A percentile compares a stretch with the other conserved stretches of the same genome.
phyloP scores from a whole-genome alignment of 2,113 vertebrate species.

The Thunnus thynnus region DNA sequence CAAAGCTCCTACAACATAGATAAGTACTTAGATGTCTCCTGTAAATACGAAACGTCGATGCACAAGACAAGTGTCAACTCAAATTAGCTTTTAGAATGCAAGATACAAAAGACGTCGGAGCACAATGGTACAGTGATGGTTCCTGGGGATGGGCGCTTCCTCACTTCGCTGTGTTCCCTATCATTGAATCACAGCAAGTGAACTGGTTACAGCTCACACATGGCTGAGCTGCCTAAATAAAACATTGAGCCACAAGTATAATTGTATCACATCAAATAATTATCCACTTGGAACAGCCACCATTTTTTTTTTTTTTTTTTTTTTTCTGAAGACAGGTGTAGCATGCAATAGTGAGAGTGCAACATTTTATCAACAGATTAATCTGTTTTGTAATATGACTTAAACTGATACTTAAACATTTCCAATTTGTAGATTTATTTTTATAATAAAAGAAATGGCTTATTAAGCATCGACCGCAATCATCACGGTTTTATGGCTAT shows the following conservation, averaged over 20 bases:
- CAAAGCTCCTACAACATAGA: constrained; percentile 21
- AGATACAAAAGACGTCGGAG: constrained; percentile 15
- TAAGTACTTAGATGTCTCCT: constrained; percentile 32
- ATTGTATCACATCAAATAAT: constrained; percentile 45
- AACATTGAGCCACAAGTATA: constrained; percentile 46
- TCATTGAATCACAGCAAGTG: constrained; percentile 27
- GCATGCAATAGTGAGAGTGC: background rate
- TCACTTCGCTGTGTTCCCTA: constrained; percentile 34
- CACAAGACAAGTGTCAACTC: constrained; percentile 34
- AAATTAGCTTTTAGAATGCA: constrained; percentile 44
- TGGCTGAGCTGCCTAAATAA: constrained; percentile 50
- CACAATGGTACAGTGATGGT: background rate
- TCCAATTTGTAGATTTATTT: too few relatives aligned
- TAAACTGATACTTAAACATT: background rate
- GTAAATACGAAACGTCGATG: constrained; percentile 42
- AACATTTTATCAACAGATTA: background rate
- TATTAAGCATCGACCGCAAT: background rate
- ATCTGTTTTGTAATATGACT: background rate
- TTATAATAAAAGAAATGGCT: background rate
- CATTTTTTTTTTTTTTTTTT: background rate
- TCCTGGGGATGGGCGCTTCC: constrained; percentile 7
- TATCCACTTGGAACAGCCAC: constrained; percentile 28
- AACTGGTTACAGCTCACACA: constrained; percentile 47
- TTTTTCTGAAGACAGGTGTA: background rate
- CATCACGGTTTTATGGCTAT: background rate